These are phyloP conservation scores for Heptranchias perlo DNA, from an alignment of 2,113 vertebrate species.

Conservation along the genomic window DNA sequence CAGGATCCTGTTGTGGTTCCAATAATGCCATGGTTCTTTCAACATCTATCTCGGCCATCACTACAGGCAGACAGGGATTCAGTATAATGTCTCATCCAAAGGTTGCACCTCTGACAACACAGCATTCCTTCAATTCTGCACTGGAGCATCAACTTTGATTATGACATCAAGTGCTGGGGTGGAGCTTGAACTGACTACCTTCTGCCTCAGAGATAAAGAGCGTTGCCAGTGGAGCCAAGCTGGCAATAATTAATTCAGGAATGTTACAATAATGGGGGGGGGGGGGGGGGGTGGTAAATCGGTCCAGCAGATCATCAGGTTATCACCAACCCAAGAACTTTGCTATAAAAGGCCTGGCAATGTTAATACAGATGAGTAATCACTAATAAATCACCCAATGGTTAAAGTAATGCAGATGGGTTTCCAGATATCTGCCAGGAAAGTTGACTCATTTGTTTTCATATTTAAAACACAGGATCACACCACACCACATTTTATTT, in stretches of 20 bases:
- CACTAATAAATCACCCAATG: not conserved
- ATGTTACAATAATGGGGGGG: not conserved
- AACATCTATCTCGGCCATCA: not conserved
- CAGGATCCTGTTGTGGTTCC: not conserved
- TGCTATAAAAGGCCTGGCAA: not conserved
- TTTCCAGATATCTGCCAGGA: not conserved
- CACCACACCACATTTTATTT: not conserved
- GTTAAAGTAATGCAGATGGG: not conserved
- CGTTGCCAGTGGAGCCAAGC: not conserved
- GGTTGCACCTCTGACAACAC: not conserved
- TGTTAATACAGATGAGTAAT: not conserved
- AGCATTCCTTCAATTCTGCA: not conserved
- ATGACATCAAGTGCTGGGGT: not conserved
- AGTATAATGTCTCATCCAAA: not conserved
- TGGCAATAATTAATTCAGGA: not conserved
- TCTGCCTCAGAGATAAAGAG: not conserved
- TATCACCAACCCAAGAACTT: not conserved
- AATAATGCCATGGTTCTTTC: not conserved
- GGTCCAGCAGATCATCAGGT: not conserved
- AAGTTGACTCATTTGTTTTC: conserved; percentile 22
- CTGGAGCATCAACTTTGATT: not conserved
- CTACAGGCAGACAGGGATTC: not conserved
- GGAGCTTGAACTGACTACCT: not conserved
- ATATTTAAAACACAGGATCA: not conserved
- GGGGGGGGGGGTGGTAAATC: too few species aligned